Evolutionary conservation across 2,113 vertebrate species (phyloP).

Genomic region (Percina caprodes): DNA sequence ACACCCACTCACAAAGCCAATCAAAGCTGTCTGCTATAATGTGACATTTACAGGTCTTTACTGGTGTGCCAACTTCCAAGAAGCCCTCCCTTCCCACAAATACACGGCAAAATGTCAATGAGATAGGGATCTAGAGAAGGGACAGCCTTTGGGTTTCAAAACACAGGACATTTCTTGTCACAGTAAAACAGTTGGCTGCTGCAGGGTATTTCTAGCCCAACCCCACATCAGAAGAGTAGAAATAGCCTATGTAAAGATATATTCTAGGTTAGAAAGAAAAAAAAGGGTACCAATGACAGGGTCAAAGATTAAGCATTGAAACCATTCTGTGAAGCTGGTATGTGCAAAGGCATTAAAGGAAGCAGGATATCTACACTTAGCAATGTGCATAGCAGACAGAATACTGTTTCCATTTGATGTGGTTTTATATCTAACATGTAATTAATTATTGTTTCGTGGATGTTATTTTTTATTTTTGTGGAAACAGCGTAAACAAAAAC

Average conservation of each 20-base stretch:
- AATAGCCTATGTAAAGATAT: not conserved
- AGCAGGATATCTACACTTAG: not conserved
- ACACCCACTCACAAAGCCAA: slow-evolving; percentile 50
- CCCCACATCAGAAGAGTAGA: slow-evolving; percentile 1
- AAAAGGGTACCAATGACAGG: not conserved
- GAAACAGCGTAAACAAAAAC: slow-evolving; percentile 43
- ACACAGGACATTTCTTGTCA: slow-evolving; percentile 5
- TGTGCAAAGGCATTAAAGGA: not conserved
- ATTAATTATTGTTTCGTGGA: not conserved
- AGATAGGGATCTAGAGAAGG: slow-evolving; percentile 5
- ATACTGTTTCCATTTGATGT: slow-evolving; percentile 26
- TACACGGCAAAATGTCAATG: slow-evolving; percentile 21
- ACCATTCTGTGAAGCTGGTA: not conserved
- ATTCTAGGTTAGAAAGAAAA: not conserved
- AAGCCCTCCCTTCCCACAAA: slow-evolving; percentile 47
- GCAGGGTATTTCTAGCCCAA: not conserved
- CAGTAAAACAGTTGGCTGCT: not conserved
- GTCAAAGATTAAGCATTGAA: not conserved
- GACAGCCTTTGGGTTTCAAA: slow-evolving; percentile 9
- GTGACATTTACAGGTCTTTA: slow-evolving; percentile 61
- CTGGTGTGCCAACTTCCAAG: slow-evolving; percentile 24
- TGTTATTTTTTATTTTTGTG: slow-evolving; percentile 40
- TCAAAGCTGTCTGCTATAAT: slow-evolving; percentile 50
- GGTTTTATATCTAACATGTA: slow-evolving; percentile 28
- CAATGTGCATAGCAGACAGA: slow-evolving; percentile 10